phyloP scores from a whole-genome alignment of 2,888 invertebrate species.

The Heteropelma amictum region DNA sequence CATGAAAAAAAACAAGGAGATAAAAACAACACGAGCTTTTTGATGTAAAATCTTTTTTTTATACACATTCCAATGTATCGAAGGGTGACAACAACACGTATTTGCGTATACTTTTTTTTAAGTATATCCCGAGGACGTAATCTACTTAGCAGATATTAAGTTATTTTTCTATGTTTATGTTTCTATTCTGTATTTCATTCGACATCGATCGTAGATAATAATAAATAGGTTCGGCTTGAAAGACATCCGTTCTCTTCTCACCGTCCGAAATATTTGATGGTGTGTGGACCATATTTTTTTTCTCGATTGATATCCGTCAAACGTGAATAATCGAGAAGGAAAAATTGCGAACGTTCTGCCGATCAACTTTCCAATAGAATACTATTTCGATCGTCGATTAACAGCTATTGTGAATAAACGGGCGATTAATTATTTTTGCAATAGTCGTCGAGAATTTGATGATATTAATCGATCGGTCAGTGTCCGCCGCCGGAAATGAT shows the following conservation, averaged over 20 bases:
- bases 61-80: slow-evolving; percentile 3
- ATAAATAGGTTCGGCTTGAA: slow-evolving; percentile 6
- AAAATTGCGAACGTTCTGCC: not conserved
- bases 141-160: slow-evolving; percentile 14
- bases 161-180: not conserved
- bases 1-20: not conserved
- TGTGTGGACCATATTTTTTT: slow-evolving; percentile 10
- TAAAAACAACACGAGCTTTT: slow-evolving; percentile 2
- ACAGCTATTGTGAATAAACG: slow-evolving; percentile 36
- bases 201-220: slow-evolving; percentile 10
- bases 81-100: slow-evolving; percentile 2
- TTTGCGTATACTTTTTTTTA: slow-evolving; percentile 24
- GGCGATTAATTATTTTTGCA: slow-evolving; percentile 47
- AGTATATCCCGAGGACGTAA: slow-evolving; percentile 37
- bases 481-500: slow-evolving; percentile 7
- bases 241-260: slow-evolving; percentile 13
- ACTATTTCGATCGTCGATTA: slow-evolving; percentile 23
- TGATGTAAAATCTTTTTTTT: not conserved
- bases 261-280: slow-evolving; percentile 31
- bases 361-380: slow-evolving; percentile 42
- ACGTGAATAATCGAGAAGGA: slow-evolving; percentile 21
- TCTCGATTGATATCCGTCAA: slow-evolving; percentile 16
- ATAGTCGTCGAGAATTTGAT: not conserved
- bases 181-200: not conserved
- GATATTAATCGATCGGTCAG: slow-evolving; percentile 43